A percentile compares a stretch with the other conserved stretches of the same genome.
Evolutionary conservation across 2,797 vertebrate species (phyloP).

Genomic region (Periparus ater): DNA sequence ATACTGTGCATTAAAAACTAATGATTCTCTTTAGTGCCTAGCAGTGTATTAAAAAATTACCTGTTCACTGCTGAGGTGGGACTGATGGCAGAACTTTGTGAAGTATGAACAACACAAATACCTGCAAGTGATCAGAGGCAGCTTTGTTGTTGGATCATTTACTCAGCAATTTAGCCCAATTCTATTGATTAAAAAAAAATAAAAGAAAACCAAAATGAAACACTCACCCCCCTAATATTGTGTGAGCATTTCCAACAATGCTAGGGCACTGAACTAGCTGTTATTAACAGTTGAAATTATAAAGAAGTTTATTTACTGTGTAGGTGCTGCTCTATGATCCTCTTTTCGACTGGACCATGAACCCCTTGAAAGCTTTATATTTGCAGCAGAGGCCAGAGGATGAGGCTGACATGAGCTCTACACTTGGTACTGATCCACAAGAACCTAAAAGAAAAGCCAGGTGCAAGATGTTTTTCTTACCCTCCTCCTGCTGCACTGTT

Average conservation of each 20-base stretch:
- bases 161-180: neutral
- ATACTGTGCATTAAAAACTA: neutral
- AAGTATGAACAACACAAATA: neutral
- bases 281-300: neutral
- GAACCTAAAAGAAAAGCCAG: slow-evolving; percentile 83
- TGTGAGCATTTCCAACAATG: neutral
- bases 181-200: neutral
- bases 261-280: neutral
- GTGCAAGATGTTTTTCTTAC: slow-evolving; percentile 60
- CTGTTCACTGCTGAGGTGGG: neutral
- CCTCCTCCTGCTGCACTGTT: neutral
- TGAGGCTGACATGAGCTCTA: slow-evolving; percentile 88
- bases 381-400: slow-evolving; percentile 91
- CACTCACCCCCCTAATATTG: neutral
- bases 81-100: neutral
- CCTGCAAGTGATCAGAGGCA: neutral
- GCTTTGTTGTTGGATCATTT: neutral
- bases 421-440: slow-evolving; percentile 76
- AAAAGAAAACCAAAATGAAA: neutral
- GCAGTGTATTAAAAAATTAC: neutral
- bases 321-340: slow-evolving; percentile 97
- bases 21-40: neutral
- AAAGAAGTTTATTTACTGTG: neutral
- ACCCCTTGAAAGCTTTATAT: slow-evolving; percentile 93
- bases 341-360: slow-evolving; percentile 99